Evolutionary conservation across 2,113 vertebrate genomes (phyloP).

Genomic region (Probosciger aterrimus): DNA sequence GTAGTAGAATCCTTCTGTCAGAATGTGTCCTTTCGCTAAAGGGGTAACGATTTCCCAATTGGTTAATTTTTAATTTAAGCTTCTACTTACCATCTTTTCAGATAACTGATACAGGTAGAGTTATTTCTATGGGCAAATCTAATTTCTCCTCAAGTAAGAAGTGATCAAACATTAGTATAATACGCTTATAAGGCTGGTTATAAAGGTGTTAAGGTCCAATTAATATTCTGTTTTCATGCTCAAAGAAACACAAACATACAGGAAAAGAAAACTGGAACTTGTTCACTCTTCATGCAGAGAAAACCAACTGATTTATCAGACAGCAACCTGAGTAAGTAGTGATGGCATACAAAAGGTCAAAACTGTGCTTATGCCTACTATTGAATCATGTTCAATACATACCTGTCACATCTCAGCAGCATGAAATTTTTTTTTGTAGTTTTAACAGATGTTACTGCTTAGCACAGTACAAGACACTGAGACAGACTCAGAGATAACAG

Average conservation of each 20-base stretch:
- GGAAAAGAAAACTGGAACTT: neutral
- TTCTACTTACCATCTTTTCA: neutral
- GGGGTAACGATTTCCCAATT: neutral
- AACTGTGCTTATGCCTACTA: neutral
- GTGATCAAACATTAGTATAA: neutral
- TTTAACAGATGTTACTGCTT: neutral
- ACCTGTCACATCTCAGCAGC: neutral
- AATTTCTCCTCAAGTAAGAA: neutral
- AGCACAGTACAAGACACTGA: neutral
- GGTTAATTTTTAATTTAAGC: neutral
- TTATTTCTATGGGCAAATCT: neutral
- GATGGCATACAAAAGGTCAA: neutral
- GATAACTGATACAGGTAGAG: neutral
- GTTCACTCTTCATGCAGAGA: conserved; percentile 4
- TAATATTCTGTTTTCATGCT: conserved; percentile 3
- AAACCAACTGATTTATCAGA: conserved; percentile 32
- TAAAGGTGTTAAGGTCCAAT: neutral
- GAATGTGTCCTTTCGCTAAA: neutral
- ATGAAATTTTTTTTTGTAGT: neutral
- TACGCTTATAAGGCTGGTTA: neutral
- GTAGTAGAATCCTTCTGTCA: neutral
- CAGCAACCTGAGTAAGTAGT: conserved; percentile 32
- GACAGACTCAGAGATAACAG: neutral
- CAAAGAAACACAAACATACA: conserved; percentile 55
- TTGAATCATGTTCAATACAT: neutral